Evolutionary conservation across 2,113 vertebrate genomes (phyloP).

Genomic region (Pantherophis guttatus): DNA sequence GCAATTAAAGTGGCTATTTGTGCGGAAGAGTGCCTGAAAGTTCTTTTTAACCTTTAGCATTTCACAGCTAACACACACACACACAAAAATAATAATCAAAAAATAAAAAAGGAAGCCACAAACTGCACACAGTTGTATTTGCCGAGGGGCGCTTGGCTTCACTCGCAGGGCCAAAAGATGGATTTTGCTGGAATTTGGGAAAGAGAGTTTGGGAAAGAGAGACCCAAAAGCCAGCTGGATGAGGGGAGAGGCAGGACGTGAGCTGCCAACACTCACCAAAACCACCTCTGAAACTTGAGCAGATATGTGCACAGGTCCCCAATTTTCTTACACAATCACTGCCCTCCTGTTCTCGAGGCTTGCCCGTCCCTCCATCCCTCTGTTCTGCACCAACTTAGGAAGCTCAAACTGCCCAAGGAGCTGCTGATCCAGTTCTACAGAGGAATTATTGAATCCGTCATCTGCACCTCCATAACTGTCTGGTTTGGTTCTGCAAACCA

Average conservation of each 20-base stretch:
- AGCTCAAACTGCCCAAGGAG: no score
- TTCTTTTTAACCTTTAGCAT: slow-evolving; percentile 56
- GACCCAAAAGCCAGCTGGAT: not conserved
- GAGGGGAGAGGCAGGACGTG: not conserved
- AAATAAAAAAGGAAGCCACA: not conserved
- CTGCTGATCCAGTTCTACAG: no score
- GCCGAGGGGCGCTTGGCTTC: slow-evolving; percentile 45
- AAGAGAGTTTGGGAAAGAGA: accelerated
- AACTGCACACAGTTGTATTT: slow-evolving; percentile 46
- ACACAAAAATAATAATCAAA: not conserved
- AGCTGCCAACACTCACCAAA: not conserved
- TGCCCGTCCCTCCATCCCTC: not conserved
- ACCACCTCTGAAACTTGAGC: not conserved
- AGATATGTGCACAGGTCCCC: not conserved
- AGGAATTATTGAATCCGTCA: no score
- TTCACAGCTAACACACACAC: not conserved
- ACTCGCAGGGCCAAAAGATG: not conserved
- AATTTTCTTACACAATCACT: not conserved
- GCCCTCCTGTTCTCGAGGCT: not conserved
- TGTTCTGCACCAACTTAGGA: no score
- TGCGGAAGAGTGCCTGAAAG: slow-evolving; percentile 38
- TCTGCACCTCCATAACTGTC: no score
- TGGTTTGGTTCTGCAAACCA: no score
- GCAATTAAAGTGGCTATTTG: slow-evolving; percentile 60
- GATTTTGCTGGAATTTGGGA: not conserved